Percentiles rank a stretch among this genome's conserved stretches.
Evolutionary conservation across 1,140 invertebrate species (phyloP).

Genomic region (Phymorhynchus buccinoides): DNA sequence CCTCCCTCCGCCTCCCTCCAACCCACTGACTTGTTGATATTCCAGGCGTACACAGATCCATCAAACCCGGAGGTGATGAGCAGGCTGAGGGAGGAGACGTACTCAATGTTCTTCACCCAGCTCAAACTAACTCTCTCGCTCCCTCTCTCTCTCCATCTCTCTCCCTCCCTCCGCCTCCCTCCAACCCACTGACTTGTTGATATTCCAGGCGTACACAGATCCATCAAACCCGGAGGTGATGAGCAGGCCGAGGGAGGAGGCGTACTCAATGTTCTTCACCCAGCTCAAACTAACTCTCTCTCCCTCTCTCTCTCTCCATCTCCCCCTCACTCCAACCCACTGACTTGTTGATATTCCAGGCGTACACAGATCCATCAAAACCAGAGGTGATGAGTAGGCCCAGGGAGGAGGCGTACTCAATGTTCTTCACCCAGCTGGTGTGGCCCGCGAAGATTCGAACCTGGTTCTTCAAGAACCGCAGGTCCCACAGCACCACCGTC

Average conservation of each 20-base stretch:
- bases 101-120: conserved; percentile 80
- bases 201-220: conserved; percentile 94
- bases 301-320: background rate
- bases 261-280: conserved; percentile 97
- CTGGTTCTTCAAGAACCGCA: conserved; percentile 82
- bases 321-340: background rate
- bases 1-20: too few species aligned
- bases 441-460: conserved; percentile 87
- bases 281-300: conserved; percentile 78
- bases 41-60: conserved; percentile 94
- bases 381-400: conserved; percentile 90
- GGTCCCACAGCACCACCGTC: conserved; percentile 93
- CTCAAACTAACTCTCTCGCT: conserved; percentile 64
- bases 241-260: conserved; percentile 86
- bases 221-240: conserved; percentile 94
- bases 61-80: conserved; percentile 93
- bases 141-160: background rate
- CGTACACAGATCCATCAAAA: conserved; percentile 93
- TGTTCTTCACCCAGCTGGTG: conserved; percentile 97
- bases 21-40: conserved; percentile 86
- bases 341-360: conserved; percentile 94
- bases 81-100: conserved; percentile 87
- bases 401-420: conserved; percentile 91
- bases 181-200: conserved; percentile 81
- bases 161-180: background rate